These are phyloP conservation scores for Petrosia ficiformis DNA, from an alignment of 37 sponge, comb jelly and placozoan genomes.

Conservation along the genomic window DNA sequence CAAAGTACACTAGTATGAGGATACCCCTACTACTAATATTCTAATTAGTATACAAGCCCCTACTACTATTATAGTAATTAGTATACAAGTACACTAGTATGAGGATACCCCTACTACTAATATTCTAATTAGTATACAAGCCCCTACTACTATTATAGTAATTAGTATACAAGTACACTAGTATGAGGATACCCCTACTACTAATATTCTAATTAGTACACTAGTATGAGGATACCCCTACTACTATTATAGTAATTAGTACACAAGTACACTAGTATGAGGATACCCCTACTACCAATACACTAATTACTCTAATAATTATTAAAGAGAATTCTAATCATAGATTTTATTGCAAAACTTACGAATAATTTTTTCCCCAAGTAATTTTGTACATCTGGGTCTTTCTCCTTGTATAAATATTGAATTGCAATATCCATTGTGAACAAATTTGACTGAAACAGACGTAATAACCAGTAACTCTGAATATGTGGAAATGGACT, in stretches of 20 bases:
- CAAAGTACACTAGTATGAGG: too few species aligned
- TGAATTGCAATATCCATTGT: slow-evolving; percentile 87
- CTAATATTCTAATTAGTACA: too few species aligned
- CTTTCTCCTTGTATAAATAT: slow-evolving; percentile 88
- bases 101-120: too few species aligned
- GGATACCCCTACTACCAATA: too few species aligned
- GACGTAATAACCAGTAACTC: slow-evolving; percentile 85
- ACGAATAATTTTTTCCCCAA: slow-evolving; percentile 83
- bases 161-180: neutral
- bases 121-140: too few species aligned
- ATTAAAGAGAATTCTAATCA: too few species aligned
- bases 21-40: too few species aligned
- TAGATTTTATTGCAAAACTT: slow-evolving; percentile 34
- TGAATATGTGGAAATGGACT: slow-evolving; percentile 15
- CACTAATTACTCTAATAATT: too few species aligned
- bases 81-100: too few species aligned
- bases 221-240: neutral
- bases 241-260: slow-evolving; percentile 4
- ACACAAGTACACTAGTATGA: too few species aligned
- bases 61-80: slow-evolving; percentile 4
- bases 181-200: too few species aligned
- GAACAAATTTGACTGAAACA: slow-evolving; percentile 87
- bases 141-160: slow-evolving; percentile 1
- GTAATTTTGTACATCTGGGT: slow-evolving; percentile 70
- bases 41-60: neutral